phyloP scores from a whole-genome alignment of 1,140 invertebrate genomes.

The Temnothorax curvispinosus region DNA sequence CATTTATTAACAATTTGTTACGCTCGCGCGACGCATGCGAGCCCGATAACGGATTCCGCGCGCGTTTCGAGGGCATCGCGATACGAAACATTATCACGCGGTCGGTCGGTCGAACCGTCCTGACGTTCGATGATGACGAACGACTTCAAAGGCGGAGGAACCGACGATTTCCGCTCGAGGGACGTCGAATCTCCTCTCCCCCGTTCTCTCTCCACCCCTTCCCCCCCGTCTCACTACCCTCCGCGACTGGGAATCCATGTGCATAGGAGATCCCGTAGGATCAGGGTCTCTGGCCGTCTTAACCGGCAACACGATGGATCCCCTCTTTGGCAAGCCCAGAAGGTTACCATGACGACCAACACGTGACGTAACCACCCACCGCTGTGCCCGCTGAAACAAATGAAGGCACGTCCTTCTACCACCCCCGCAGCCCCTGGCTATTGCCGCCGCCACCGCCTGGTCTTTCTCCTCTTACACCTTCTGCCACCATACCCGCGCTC shows the following conservation, averaged over 20 bases:
- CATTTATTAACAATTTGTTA: slow-evolving; percentile 51
- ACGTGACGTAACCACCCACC: slow-evolving; percentile 85
- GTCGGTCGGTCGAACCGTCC: slow-evolving; percentile 45
- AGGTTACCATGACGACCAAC: slow-evolving; percentile 85
- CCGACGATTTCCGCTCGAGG: slow-evolving; percentile 74
- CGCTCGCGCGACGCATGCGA: slow-evolving; percentile 6
- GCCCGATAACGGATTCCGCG: background rate
- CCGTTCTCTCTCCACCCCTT: background rate
- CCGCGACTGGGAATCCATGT: slow-evolving; percentile 44
- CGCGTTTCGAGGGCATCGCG: slow-evolving; percentile 2
- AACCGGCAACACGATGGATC: slow-evolving; percentile 82
- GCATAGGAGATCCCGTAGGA: slow-evolving; percentile 68
- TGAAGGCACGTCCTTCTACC: slow-evolving; percentile 84
- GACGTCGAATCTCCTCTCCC: slow-evolving; percentile 6
- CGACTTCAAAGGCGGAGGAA: slow-evolving; percentile 70
- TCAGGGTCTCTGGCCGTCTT: slow-evolving; percentile 77
- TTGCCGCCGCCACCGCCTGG: slow-evolving; percentile 38
- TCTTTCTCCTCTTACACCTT: slow-evolving; percentile 66
- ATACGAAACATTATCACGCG: slow-evolving; percentile 31
- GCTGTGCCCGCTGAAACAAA: slow-evolving; percentile 85
- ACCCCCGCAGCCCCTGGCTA: slow-evolving; percentile 54
- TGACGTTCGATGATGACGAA: slow-evolving; percentile 77
- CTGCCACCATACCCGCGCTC: slow-evolving; percentile 28
- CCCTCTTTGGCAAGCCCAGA: slow-evolving; percentile 83
- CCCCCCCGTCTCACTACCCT: background rate